These are phyloP conservation scores for Orestias chungarensis DNA, from an alignment of 2,797 vertebrate species.

Conservation along the genomic window DNA sequence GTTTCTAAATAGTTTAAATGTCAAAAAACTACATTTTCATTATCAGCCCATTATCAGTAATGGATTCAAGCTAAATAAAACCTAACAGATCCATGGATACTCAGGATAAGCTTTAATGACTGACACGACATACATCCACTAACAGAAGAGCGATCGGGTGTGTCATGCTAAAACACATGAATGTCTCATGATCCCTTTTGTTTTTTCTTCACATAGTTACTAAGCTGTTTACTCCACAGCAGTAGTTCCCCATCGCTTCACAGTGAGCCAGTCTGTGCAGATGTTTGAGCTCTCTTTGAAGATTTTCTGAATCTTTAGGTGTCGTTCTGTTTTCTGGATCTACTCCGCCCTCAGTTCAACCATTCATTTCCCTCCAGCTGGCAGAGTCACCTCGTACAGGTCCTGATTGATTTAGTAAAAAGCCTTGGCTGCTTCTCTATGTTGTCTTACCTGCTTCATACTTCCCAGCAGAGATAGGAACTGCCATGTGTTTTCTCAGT, in stretches of 20 bases:
- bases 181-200: too few species aligned
- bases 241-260: background rate
- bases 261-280: slow-evolving; percentile 18
- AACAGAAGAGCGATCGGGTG: too few species aligned
- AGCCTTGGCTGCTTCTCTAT: slow-evolving; percentile 38
- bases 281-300: background rate
- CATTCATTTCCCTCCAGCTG: slow-evolving; percentile 43
- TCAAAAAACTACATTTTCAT: too few species aligned
- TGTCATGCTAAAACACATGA: too few species aligned
- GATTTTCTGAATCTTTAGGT: slow-evolving; percentile 41
- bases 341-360: slow-evolving; percentile 14
- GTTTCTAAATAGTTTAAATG: too few species aligned
- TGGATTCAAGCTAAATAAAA: too few species aligned
- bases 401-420: slow-evolving; percentile 55
- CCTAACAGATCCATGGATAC: too few species aligned
- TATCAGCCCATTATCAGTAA: too few species aligned
- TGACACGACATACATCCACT: too few species aligned
- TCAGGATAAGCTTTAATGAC: too few species aligned
- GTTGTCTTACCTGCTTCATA: slow-evolving; percentile 30
- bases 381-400: slow-evolving; percentile 28
- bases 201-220: background rate
- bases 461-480: slow-evolving; percentile 24
- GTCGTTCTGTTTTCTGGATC: slow-evolving; percentile 26
- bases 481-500: slow-evolving; percentile 35
- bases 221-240: background rate